Evolutionary conservation across 2,888 invertebrate species (phyloP).

Genomic region (Venusia cambrica): DNA sequence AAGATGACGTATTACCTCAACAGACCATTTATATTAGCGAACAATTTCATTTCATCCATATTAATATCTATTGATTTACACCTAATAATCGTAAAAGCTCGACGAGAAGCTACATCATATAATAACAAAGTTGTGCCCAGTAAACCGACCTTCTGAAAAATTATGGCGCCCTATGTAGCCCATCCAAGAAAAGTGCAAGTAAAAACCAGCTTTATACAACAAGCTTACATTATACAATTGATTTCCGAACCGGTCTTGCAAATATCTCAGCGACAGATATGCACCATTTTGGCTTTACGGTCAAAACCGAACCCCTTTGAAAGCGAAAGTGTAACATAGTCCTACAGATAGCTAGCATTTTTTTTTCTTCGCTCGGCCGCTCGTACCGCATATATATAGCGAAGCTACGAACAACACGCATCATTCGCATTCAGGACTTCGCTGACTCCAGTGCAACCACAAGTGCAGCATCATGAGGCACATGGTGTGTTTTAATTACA

Average conservation of each 20-base stretch:
- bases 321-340: slow-evolving; percentile 79
- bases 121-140: no score
- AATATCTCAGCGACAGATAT: slow-evolving; percentile 51
- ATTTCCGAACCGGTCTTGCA: slow-evolving; percentile 42
- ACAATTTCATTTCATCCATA: no score
- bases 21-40: no score
- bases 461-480: slow-evolving; percentile 77
- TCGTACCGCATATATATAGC: slow-evolving; percentile 76
- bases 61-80: no score
- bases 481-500: slow-evolving; percentile 66
- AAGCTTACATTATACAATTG: slow-evolving; percentile 38
- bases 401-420: slow-evolving; percentile 65
- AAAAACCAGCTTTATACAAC: slow-evolving; percentile 28
- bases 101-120: no score
- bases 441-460: slow-evolving; percentile 79
- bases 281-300: slow-evolving; percentile 59
- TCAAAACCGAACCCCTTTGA: slow-evolving; percentile 63
- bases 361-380: slow-evolving; percentile 73
- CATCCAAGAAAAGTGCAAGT: slow-evolving; percentile 21
- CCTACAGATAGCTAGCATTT: slow-evolving; percentile 68
- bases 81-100: no score
- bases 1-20: no score
- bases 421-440: slow-evolving; percentile 80
- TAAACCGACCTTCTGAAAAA: slow-evolving; percentile 22
- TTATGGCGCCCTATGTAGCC: no score